Evolutionary conservation across 2,888 invertebrate genomes (phyloP), one percentile per base, ranked within the genome.

Genomic region (Trichogramma dendrolimi): DNA sequence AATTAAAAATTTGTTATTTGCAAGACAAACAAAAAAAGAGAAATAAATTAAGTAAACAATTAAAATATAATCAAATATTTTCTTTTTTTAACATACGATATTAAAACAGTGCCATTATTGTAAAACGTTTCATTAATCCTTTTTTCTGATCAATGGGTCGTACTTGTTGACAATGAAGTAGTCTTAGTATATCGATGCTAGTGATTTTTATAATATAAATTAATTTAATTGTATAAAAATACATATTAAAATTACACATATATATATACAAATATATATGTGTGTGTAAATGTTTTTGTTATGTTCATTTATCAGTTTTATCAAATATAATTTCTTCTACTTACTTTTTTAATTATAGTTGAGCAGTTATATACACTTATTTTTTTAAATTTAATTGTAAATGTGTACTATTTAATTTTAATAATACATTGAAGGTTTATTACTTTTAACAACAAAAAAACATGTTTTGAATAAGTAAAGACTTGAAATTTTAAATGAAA

Each of bases 181-280:
- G 65, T 61, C 65, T 66, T 66, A 66, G 61, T 55, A 63, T 61
- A 57, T 61, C 61, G 61, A 66, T 63, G 65, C 63, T 66, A 66
- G 65, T 66, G 63, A 66, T 63, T 66, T 66, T 66, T 66, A 63
- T 63, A 63, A 61, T 27, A 27, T 27, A 27, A 27, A 27, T 65
- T 65, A 63, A 65, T 65, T 65, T 65, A 2, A 63, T 65, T 62
- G 60, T 65, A 65, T 60, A 58, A 57, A 65, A 60, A 65, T 62
- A 48, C 14, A 27, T 27, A 27, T 27, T 27, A 27, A 27, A 27
- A 27, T 27, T 27, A 27, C 27, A 27, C 11, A 60, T 60, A 57
- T 48, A 54, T 57, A 63, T 59, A 65, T 62, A 27, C 14, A 14
- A 14, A 27, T 62, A 62, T 63, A 61, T 60, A 64, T 62, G 58